phyloP scores from a whole-genome alignment of 2,888 invertebrate species.

The Shargacucullia verbasci region DNA sequence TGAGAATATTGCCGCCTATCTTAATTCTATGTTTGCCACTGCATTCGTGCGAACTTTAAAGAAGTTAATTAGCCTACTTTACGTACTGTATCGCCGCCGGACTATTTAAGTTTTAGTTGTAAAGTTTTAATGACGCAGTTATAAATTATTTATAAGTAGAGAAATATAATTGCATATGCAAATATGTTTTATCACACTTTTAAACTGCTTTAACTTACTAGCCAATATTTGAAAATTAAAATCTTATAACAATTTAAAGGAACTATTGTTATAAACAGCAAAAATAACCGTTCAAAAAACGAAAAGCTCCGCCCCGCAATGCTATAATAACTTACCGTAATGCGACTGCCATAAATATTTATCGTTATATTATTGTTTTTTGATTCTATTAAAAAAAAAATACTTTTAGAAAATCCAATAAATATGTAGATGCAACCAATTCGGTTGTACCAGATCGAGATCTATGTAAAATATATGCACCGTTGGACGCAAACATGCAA shows the following conservation, averaged over 20 bases:
- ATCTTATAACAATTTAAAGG: background rate
- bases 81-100: conserved; percentile 15
- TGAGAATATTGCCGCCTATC: conserved; percentile 41
- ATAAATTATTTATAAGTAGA: conserved; percentile 25
- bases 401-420: conserved; percentile 62
- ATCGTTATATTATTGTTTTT: conserved; percentile 33
- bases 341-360: conserved; percentile 32
- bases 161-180: conserved; percentile 23
- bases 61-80: conserved; percentile 53
- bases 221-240: background rate
- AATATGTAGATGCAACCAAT: conserved; percentile 78
- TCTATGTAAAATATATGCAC: conserved; percentile 84
- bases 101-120: conserved; percentile 31
- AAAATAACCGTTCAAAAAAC: conserved; percentile 19
- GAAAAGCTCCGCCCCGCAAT: conserved; percentile 13
- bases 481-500: conserved; percentile 77
- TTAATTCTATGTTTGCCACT: conserved; percentile 39
- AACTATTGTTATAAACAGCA: conserved; percentile 6
- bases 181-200: background rate
- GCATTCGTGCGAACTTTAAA: conserved; percentile 53
- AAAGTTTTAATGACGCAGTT: conserved; percentile 47
- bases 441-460: conserved; percentile 63
- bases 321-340: conserved; percentile 34
- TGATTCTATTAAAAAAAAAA: conserved; percentile 28
- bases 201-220: background rate